These are phyloP conservation scores for Luidia sarsii DNA, from an alignment of 53 echinoderm and acorn worm species.

Conservation along the genomic window DNA sequence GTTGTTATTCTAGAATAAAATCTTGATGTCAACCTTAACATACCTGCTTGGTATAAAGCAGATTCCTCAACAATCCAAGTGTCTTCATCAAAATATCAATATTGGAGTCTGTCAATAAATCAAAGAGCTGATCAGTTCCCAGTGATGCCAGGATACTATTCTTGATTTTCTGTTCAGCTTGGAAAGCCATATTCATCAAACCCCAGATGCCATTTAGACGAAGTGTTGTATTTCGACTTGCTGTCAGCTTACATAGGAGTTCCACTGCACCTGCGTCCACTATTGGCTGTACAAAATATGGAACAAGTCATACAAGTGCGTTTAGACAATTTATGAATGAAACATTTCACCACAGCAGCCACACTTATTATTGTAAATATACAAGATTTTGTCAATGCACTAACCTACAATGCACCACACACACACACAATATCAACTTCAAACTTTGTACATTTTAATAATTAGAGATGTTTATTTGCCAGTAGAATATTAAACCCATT, in stretches of 20 bases:
- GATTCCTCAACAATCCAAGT: constrained; percentile 87
- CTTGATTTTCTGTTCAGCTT: constrained; percentile 94
- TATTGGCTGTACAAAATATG: constrained; percentile 78
- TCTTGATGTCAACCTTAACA: too few species aligned
- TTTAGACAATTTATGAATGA: too few species aligned
- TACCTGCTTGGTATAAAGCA: constrained; percentile 87
- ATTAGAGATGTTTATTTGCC: too few species aligned
- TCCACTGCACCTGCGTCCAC: constrained; percentile 90
- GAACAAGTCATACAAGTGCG: too few species aligned
- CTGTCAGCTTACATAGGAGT: constrained; percentile 86
- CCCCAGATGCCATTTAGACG: constrained; percentile 99
- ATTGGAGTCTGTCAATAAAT: constrained; percentile 86
- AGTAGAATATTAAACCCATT: too few species aligned
- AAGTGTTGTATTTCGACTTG: constrained; percentile 69
- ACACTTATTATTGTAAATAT: too few species aligned
- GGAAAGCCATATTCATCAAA: constrained; percentile 99
- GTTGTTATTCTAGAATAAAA: neutral
- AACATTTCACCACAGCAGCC: too few species aligned
- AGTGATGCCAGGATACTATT: constrained; percentile 79
- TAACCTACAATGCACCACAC: too few species aligned
- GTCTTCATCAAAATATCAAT: constrained; percentile 99
- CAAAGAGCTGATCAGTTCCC: constrained; percentile 92
- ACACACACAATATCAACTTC: too few species aligned
- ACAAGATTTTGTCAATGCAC: too few species aligned
- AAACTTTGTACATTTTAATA: too few species aligned